Evolutionary conservation across 2,113 vertebrate genomes (phyloP).

Genomic region (Cheilinus undulatus): DNA sequence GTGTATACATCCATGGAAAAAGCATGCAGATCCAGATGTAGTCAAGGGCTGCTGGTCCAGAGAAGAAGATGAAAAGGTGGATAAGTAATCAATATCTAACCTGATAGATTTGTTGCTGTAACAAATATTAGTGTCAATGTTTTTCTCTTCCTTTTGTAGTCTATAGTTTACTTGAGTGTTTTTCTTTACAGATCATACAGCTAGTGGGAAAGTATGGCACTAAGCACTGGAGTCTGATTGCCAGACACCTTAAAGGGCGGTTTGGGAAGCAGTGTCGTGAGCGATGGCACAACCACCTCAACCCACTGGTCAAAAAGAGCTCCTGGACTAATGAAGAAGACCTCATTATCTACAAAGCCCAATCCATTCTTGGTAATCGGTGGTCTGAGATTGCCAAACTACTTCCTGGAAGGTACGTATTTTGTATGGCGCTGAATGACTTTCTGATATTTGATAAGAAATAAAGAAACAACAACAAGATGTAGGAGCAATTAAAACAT

Average conservation of each 20-base stretch:
- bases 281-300: constrained; percentile 94
- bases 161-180: neutral
- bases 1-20: constrained; percentile 90
- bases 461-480: too few species aligned
- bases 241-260: constrained; percentile 89
- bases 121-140: neutral
- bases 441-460: neutral
- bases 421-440: neutral
- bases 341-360: constrained; percentile 92
- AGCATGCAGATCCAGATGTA: constrained; percentile 88
- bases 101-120: neutral
- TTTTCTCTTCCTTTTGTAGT: neutral
- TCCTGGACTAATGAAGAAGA: constrained; percentile 94
- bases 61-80: constrained; percentile 95
- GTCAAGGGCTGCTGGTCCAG: constrained; percentile 92
- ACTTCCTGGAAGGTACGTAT: constrained; percentile 94
- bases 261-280: constrained; percentile 94
- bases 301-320: constrained; percentile 92
- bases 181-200: constrained; percentile 86
- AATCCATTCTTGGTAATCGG: constrained; percentile 91
- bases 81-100: neutral
- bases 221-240: constrained; percentile 89
- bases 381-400: constrained; percentile 96
- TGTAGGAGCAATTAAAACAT: too few species aligned
- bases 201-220: constrained; percentile 90